Base-by-base conservation (phyloP, 2,113 vertebrate species). In the Chaenogobius annularis region DNA sequence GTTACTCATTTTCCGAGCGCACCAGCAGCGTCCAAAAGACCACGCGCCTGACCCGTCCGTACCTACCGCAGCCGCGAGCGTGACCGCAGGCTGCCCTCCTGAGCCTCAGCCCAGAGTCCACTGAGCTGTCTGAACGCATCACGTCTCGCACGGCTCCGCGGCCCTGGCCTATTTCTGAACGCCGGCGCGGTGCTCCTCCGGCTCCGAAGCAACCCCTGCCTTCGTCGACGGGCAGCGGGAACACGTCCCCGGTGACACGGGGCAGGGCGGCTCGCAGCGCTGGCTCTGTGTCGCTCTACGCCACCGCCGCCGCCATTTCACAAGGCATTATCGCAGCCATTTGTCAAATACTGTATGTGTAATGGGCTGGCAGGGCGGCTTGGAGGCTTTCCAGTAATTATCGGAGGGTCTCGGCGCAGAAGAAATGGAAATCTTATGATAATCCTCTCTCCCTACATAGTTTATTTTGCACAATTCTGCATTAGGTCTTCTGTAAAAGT, bases 81-180 rank as follows among this genome's bases (percentile, higher is more conserved):
- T n/a, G 48, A 52, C 48, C 17, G 17, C 17, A 7, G 48, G 7
- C 48, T n/a, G 48, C 48, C 48, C 47, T n/a, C 48, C 66, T 69
- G 50, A 79, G 75, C 75, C 77, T 64, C 64, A 73, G 78, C 64
- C 82, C 73, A 62, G 74, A 66, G 59, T 64, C 43, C 56, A 71
- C 80, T 72, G 75, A 87, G 84, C 80, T 91, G 90, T 91, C 87
- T 5, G 44, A 56, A 68, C 55, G 69, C 76, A 88, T 91, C 81
- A 89, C 46, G 46, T 73, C 83, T n/a, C n/a, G n/a, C 72, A 73
- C 83, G 61, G 31, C 65, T 19, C 50, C 69, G 47, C 77, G 69
- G 73, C 31, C 82, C 75, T 82, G 79, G 83, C 81, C 70, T 64
- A 69, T 73, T 78, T 85, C 65, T 69, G 75, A 72, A 75, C 68